phyloP scores from a whole-genome alignment of 2,888 invertebrate genomes.

The Tenthredo livida region DNA sequence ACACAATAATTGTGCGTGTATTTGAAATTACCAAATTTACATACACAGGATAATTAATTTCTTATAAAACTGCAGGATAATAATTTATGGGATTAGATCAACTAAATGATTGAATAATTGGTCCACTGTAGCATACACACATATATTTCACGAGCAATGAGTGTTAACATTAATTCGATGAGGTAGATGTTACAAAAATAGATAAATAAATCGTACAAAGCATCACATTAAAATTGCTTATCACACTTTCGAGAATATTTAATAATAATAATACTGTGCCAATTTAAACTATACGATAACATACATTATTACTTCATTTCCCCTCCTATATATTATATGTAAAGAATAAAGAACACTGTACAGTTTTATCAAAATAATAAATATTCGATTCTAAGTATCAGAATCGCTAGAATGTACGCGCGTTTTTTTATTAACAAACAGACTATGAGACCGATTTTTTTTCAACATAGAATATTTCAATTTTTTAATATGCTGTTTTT shows the following conservation, averaged over 20 bases:
- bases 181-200: conserved; percentile 30
- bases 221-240: conserved; percentile 32
- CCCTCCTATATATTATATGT: neutral
- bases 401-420: neutral
- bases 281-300: neutral
- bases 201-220: conserved; percentile 14
- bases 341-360: neutral
- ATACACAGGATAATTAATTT: neutral
- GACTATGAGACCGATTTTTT: conserved; percentile 25
- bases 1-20: neutral
- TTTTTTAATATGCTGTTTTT: conserved; percentile 3
- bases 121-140: neutral
- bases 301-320: neutral
- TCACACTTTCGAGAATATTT: neutral
- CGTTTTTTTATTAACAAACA: neutral
- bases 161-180: neutral
- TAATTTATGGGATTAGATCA: neutral
- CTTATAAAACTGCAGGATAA: neutral
- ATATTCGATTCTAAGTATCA: neutral
- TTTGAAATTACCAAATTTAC: neutral
- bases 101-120: neutral
- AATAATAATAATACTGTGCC: conserved; percentile 4
- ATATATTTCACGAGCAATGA: neutral
- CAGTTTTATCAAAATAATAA: neutral
- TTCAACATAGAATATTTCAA: conserved; percentile 34